phyloP scores from a whole-genome alignment of 2,888 invertebrate species.

The Syritta pipiens region DNA sequence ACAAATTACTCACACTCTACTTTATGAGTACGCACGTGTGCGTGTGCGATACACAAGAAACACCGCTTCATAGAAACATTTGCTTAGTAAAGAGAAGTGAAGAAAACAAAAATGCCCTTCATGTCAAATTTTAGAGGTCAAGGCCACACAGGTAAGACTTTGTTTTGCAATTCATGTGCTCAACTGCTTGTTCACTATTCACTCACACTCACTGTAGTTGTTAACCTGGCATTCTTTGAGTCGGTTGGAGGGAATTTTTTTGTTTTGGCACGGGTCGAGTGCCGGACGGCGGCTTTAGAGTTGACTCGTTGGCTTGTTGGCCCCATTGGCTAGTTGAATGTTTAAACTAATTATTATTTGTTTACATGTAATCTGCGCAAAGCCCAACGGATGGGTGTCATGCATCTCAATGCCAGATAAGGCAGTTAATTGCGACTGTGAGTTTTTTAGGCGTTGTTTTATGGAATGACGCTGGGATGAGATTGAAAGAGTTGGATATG shows the following conservation, averaged over 20 bases:
- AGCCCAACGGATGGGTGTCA: slow-evolving; percentile 3
- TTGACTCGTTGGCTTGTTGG: neutral
- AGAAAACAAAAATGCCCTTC: neutral
- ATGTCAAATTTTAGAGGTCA: neutral
- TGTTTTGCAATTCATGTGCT: neutral
- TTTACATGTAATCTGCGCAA: neutral
- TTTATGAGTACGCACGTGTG: neutral
- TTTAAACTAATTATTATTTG: neutral
- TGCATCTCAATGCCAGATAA: neutral
- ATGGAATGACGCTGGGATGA: neutral
- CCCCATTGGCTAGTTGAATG: neutral
- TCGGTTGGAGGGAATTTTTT: neutral
- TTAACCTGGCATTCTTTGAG: neutral
- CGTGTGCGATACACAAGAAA: neutral
- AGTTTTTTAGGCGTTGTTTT: slow-evolving; percentile 1
- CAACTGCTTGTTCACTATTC: neutral
- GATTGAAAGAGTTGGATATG: neutral
- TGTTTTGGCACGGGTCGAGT: too few relatives aligned
- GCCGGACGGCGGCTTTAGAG: too few relatives aligned
- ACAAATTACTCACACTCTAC: too few relatives aligned
- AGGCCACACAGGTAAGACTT: neutral
- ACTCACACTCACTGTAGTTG: neutral
- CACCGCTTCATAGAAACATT: neutral
- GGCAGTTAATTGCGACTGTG: slow-evolving; percentile 4
- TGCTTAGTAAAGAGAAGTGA: neutral